Conservation (phyloP, 2,797 vertebrate genomes). For the Pseudocheirus occidentalis region DNA sequence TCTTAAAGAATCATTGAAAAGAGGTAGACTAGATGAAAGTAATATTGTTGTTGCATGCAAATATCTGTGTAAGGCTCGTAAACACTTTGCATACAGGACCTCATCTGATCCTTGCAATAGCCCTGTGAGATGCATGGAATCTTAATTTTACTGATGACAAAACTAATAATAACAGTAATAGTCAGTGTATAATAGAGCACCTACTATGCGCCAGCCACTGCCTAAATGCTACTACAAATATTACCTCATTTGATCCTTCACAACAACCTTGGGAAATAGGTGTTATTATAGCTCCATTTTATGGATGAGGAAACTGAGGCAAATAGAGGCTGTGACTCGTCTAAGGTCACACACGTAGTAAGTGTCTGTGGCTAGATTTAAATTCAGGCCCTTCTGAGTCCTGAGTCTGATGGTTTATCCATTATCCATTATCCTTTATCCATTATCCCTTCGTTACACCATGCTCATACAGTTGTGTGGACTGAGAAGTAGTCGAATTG, state of each 20-base stretch:
- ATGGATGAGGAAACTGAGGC: too few species aligned
- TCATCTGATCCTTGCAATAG: not conserved
- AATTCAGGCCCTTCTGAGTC: not conserved
- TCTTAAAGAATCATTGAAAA: not conserved
- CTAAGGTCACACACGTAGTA: not conserved
- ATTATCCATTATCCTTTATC: too few species aligned
- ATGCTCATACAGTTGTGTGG: not conserved
- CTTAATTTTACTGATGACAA: slow-evolving; percentile 8
- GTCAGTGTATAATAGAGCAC: not conserved
- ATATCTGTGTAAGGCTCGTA: not conserved
- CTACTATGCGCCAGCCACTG: too few species aligned
- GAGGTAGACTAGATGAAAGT: not conserved
- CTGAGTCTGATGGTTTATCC: not conserved
- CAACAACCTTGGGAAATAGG: too few species aligned
- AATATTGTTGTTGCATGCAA: not conserved
- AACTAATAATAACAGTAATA: slow-evolving; percentile 7
- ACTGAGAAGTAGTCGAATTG: not conserved
- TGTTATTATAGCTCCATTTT: too few species aligned
- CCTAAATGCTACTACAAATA: too few species aligned
- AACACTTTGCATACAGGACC: slow-evolving; percentile 1
- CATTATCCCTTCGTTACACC: not conserved
- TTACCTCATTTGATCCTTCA: too few species aligned
- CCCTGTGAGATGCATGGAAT: not conserved
- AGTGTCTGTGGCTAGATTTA: not conserved
- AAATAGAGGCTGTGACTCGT: not conserved